Evolutionary conservation across 2,113 vertebrate genomes (phyloP), one percentile per base, ranked within the genome.

Genomic region (Pachyramphus minor): DNA sequence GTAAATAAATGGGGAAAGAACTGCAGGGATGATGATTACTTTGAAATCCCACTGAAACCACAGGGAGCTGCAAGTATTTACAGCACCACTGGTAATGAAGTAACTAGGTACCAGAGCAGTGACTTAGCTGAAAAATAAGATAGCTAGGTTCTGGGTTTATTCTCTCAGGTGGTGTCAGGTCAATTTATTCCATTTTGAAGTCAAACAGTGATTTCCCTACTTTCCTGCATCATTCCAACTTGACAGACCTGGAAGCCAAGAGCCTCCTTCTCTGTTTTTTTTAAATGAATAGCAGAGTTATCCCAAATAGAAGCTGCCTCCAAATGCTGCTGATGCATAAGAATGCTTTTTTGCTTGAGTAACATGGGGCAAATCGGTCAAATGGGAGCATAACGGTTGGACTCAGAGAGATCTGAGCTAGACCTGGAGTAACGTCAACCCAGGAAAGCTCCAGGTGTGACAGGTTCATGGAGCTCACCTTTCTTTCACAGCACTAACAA

Each of bases 21-120:
- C 78, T 74, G 82, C 75, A 69, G 55, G 67, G 63, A 63, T 77
- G 6, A 35, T 77, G 90, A 95, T 91, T 96, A 93, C 79, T 96
- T 88, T 95, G 95, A 96, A 97, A 96, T 93, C 84, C 67, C 17
- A 14, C 35, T 91, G 79, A 96, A 95, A 91, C 87, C 91, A 92
- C 90, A 93, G 89, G 81, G 84, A 90, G 82, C 62, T 78, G 49
- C 35, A 66, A 79, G 87, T 88, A 93, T 91, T 95, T 95, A 95
- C 94, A 96, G 78, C 84, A 93, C 47, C 50, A 58, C 75, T 77
- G 39, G 84, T 81, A 97, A 96, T 90, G 91, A 96, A 96, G 84
- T 91, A 94, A 93, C 89, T 85, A 94, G 91, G 84, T 95, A 87
- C 84, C 87, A 90, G 69, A 95, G 59, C 33, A 91, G 59, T 67